Conservation (phyloP, 2,797 vertebrate species). For the Pangasius djambal region DNA sequence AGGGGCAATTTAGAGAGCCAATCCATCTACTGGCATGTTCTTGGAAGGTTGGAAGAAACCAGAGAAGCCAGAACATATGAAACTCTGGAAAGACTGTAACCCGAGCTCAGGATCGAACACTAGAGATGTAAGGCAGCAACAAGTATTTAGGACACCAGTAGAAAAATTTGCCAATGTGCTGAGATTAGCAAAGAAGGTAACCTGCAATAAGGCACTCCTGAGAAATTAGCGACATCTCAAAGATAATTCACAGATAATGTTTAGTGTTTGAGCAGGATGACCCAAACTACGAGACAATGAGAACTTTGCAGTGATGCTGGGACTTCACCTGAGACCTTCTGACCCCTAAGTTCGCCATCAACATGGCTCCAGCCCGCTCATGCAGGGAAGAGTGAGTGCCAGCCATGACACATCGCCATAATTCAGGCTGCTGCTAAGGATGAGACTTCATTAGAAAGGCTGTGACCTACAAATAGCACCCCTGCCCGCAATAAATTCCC, state of each 20-base stretch:
- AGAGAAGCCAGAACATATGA: neutral
- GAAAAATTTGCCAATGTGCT: neutral
- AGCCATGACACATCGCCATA: constrained; percentile 51
- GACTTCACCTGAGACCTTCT: neutral
- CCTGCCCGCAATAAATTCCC: constrained; percentile 58
- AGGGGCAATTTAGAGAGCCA: neutral
- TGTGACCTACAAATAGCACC: constrained; percentile 55
- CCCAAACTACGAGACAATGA: too few species aligned
- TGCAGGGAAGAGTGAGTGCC: constrained; percentile 12
- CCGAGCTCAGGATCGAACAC: neutral
- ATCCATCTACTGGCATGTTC: neutral
- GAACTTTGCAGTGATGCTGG: neutral
- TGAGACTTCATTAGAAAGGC: constrained; percentile 58
- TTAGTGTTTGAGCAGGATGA: neutral
- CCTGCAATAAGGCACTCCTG: neutral
- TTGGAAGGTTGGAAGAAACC: neutral
- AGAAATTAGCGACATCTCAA: neutral
- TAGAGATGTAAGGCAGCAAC: neutral
- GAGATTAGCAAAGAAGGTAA: neutral
- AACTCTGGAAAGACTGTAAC: neutral
- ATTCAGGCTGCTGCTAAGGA: constrained; percentile 51
- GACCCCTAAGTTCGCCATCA: constrained; percentile 61
- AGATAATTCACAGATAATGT: too few species aligned
- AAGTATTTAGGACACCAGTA: neutral
- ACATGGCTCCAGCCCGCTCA: constrained; percentile 51